phyloP scores from a whole-genome alignment of 2,888 invertebrate genomes.

The Yponomeuta evonymella region DNA sequence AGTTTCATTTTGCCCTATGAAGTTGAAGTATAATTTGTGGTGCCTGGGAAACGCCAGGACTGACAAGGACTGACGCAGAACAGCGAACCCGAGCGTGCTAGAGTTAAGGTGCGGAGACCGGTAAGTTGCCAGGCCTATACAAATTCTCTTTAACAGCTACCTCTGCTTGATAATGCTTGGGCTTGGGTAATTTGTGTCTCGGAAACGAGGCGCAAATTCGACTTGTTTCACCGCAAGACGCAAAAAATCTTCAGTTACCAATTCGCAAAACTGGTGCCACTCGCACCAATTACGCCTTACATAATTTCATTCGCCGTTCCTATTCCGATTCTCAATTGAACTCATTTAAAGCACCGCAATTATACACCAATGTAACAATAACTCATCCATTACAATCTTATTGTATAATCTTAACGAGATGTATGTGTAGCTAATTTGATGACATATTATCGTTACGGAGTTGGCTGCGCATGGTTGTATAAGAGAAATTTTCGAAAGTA shows the following conservation, averaged over 20 bases:
- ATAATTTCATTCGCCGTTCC: conserved; percentile 9
- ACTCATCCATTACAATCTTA: conserved; percentile 6
- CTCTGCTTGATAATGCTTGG: no score
- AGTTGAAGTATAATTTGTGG: no score
- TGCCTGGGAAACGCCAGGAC: no score
- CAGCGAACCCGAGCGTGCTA: no score
- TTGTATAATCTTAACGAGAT: conserved; percentile 9
- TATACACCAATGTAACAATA: conserved; percentile 6
- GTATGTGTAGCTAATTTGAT: neutral
- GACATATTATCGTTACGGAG: neutral
- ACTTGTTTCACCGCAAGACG: neutral
- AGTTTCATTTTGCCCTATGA: no score
- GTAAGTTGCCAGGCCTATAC: no score
- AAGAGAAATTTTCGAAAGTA: conserved; percentile 5
- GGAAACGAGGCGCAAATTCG: no score
- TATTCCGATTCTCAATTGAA: neutral
- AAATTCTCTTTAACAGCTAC: no score
- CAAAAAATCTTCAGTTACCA: neutral
- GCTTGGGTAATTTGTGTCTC: no score
- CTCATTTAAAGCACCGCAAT: conserved; percentile 1
- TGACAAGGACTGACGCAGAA: no score
- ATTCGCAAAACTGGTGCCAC: neutral
- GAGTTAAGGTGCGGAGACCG: no score
- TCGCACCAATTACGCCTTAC: neutral
- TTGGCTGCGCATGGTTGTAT: neutral